Evolutionary conservation across 2,888 invertebrate genomes (phyloP), one percentile per base, ranked within the genome.

Genomic region (Drosophila demipolita): DNA sequence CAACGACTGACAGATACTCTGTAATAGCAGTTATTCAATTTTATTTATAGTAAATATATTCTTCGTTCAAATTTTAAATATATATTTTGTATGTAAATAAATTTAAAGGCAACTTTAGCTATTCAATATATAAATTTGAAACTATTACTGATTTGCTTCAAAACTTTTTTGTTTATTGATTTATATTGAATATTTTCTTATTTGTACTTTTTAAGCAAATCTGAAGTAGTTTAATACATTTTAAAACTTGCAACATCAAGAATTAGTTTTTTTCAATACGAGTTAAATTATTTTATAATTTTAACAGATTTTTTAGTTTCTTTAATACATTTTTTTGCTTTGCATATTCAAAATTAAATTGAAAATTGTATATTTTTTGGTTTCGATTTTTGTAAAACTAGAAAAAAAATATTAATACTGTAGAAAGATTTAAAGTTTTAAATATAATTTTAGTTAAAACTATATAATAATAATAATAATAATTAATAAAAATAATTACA

Each of bases 1-100:
- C 35, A 1, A 38, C 38, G 66, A 57, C 55, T 42, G 8, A 23
- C 8, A 3, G 42, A 42, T 67, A 15, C 67, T 50, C 66, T 65
- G 8, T 20, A 38, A 35, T 3, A 8, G 1, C n/a, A 35, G 17
- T 1, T 26, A 26, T 12, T 15, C 3, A 0, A 7, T 1, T 23
- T 15, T 1, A 20, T 45, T 0, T 23, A 23, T 15, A 15, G 2
- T 15, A 15, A 3, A 15, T 15, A 23, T 23, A 12, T 20, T 20
- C 0, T 12, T 20, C 7, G 7, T 45, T 20, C 12, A 20, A 12
- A 45, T 12, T 45, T 1, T 7, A 7, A 20, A 45, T 12, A 17
- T 0, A 38, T 38, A 3, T 38, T 38, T 38, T 17, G 3, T 38
- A 38, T 15, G 7, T 8, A 3, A 38, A 17, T 3, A 38, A 6